These are phyloP conservation scores for Drosophila diplacantha DNA, from an alignment of 2,888 invertebrate species.

Conservation along the genomic window DNA sequence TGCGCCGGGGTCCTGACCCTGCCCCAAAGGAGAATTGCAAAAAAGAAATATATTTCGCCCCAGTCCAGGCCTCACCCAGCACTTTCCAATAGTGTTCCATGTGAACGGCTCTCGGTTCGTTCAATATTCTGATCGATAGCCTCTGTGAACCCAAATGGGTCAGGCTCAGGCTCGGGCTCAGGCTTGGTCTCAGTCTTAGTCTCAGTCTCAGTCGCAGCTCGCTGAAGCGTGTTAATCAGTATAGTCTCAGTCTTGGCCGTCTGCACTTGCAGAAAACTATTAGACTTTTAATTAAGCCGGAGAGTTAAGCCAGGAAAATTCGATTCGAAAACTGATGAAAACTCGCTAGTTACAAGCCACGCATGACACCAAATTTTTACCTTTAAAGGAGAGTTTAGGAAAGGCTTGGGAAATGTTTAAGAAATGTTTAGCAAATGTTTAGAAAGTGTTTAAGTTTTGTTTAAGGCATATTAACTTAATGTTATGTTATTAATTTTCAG, in stretches of 20 bases:
- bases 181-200: constrained; percentile 37
- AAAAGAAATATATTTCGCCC: constrained; percentile 4
- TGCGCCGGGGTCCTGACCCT: constrained; percentile 15
- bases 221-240: constrained; percentile 62
- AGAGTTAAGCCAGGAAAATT: not conserved
- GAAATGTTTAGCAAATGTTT: not conserved
- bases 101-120: constrained; percentile 24
- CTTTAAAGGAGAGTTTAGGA: not conserved
- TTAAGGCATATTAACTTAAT: not conserved
- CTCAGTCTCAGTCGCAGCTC: constrained; percentile 43
- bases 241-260: constrained; percentile 25
- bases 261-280: constrained; percentile 1
- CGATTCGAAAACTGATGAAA: not conserved
- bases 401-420: not conserved
- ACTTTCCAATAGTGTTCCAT: constrained; percentile 18
- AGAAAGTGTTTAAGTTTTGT: not conserved
- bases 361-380: too few species aligned
- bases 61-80: constrained; percentile 15
- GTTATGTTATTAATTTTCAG: not conserved
- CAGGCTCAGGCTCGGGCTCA: constrained; percentile 55
- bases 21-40: constrained; percentile 29
- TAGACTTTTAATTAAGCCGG: not conserved
- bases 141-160: constrained; percentile 60
- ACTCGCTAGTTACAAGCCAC: not conserved
- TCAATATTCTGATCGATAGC: constrained; percentile 49